phyloP scores from a whole-genome alignment of 2,888 invertebrate genomes.

The Lapara coniferarum region DNA sequence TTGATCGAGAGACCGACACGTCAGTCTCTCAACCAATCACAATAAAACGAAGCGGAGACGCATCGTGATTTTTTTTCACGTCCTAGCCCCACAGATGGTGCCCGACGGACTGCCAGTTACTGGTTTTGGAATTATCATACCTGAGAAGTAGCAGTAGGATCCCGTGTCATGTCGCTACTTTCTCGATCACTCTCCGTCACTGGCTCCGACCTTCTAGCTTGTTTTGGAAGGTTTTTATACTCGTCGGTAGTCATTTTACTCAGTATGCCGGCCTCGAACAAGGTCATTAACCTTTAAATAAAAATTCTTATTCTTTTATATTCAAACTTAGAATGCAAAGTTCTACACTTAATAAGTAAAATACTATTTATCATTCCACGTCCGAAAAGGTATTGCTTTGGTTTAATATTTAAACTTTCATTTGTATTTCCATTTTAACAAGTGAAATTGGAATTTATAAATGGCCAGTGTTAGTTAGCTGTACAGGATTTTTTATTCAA shows the following conservation, averaged over 20 bases:
- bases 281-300: conserved; percentile 84
- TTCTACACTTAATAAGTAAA: not conserved
- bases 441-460: not conserved
- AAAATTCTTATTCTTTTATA: conserved; percentile 15
- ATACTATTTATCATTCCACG: not conserved
- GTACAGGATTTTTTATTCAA: not conserved
- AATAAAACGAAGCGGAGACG: no score
- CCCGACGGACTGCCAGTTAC: not conserved
- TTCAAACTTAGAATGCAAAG: not conserved
- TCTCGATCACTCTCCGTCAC: conserved; percentile 75
- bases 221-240: conserved; percentile 87
- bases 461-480: not conserved
- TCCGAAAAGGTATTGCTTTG: not conserved
- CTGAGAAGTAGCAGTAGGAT: conserved; percentile 54
- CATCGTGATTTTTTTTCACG: no score
- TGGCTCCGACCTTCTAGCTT: conserved; percentile 71
- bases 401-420: conserved; percentile 3
- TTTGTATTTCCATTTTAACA: not conserved
- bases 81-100: no score
- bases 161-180: conserved; percentile 64
- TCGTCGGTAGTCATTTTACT: conserved; percentile 90
- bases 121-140: conserved; percentile 36
- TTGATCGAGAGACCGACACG: no score
- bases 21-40: no score
- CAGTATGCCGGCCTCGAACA: conserved; percentile 90